These are phyloP conservation scores for Drosophila mimica DNA, from an alignment of 2,888 invertebrate species.

Conservation along the genomic window DNA sequence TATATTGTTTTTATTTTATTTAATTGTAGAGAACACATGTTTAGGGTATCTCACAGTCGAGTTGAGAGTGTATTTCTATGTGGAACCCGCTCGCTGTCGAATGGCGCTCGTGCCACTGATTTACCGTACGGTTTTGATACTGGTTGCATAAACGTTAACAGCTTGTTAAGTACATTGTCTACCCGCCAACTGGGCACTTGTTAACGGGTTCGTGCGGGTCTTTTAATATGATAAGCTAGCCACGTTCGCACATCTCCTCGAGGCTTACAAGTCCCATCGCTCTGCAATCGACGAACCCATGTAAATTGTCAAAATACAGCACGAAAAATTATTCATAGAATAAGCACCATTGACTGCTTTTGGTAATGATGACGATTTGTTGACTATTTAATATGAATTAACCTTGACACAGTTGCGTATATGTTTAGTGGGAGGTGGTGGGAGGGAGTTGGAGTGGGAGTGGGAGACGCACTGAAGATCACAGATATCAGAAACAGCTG, in stretches of 20 bases:
- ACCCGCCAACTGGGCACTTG: conserved; percentile 27
- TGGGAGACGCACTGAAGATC: conserved; percentile 10
- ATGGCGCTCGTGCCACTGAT: conserved; percentile 67
- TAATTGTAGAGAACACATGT: too few species aligned
- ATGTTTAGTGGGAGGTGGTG: conserved; percentile 1
- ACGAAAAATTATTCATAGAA: conserved; percentile 30
- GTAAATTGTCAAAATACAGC: conserved; percentile 12
- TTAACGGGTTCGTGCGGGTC: conserved; percentile 16
- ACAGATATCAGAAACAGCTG: conserved; percentile 10
- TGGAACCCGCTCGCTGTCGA: conserved; percentile 1
- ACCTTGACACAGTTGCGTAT: conserved; percentile 56
- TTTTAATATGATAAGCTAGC: conserved; percentile 45
- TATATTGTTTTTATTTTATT: too few species aligned
- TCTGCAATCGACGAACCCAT: conserved; percentile 8
- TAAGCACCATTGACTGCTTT: conserved; percentile 30
- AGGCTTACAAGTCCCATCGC: conserved; percentile 13
- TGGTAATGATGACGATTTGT: conserved; percentile 24
- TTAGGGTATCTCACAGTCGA: conserved; percentile 3
- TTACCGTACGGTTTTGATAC: conserved; percentile 32
- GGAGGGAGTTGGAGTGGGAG: conserved; percentile 14
- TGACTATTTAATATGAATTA: conserved; percentile 4
- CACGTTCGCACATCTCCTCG: conserved; percentile 44
- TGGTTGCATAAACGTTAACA: conserved; percentile 27
- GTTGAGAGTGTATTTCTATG: not conserved
- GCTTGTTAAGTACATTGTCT: conserved; percentile 38